Base-by-base conservation (phyloP, 2,797 vertebrate species). In the Macroramphosus scolopax region DNA sequence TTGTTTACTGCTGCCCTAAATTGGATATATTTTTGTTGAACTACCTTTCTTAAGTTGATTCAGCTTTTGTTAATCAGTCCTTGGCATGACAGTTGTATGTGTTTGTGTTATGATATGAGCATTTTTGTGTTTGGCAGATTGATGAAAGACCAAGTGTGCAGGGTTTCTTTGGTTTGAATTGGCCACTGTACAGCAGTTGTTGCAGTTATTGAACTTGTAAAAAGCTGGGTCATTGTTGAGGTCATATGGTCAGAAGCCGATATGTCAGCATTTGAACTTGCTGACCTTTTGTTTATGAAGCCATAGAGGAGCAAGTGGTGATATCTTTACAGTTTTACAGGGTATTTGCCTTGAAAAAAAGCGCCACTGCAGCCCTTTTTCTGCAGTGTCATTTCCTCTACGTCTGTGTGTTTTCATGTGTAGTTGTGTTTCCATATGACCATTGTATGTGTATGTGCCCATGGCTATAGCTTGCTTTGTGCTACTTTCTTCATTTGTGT, bases 311-410 rank as follows among this genome's bases (percentile, higher is more conserved):
- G 25, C n/a, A 33, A 15, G 38, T 16, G 8, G 38, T 16, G 8
- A 17, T 37, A 44, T 36, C 16, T 17, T 48, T 49, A 26, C 31
- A n/a, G 24, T 25, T 10, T 8, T 34, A 15, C 28, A 40, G 31
- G 17, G n/a, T 63, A 42, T 58, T 63, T 50, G 22, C 51, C 16
- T 58, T 16, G 0, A 15, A 44, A 45, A 71, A 72, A 78, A 63
- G 35, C 64, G 68, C 45, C 8, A 26, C 13, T 46, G 6, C 36
- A 62, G 64, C 36, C 50, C 57, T 64, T 72, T 68, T 72, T 38
- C 44, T 76, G 56, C 73, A 33, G 24, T 38, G 53, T 72, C 71
- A 80, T 80, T 77, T 85, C 76, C 72, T 75, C 3, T 15, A 24
- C 22, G 14, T 26, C 8, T 6, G 20, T 47, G 5, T 61, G 50